Percentiles rank a stretch among this genome's conserved stretches.
Conservation (phyloP, 1,140 invertebrate species). For the Dreissena rostriformis region DNA sequence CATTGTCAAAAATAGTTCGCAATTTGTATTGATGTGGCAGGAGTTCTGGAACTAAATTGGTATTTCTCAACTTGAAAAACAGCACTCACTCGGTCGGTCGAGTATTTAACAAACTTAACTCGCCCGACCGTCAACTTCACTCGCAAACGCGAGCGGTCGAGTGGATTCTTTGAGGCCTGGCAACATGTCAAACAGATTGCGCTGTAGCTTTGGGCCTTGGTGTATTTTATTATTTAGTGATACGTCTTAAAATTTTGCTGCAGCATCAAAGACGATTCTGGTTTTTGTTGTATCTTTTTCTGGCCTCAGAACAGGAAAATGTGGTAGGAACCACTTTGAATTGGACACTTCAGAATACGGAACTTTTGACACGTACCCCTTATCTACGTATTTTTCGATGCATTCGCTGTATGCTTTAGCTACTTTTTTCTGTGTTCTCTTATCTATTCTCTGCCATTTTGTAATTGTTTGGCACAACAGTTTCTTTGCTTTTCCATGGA, state of each 20-base stretch:
- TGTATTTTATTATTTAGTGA: constrained; percentile 13
- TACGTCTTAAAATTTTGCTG: constrained; percentile 17
- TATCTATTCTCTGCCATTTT: constrained; percentile 12
- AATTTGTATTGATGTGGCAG: no score
- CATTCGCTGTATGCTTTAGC: constrained; percentile 4
- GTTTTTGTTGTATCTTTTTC: constrained; percentile 40
- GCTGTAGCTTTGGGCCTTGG: constrained; percentile 14
- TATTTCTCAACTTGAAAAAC: no score
- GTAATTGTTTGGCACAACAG: constrained; percentile 3
- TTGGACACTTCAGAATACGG: neutral
- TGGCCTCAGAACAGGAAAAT: constrained; percentile 41
- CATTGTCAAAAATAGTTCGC: no score
- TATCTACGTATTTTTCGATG: neutral
- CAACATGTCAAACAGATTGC: constrained; percentile 18
- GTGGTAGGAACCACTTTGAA: constrained; percentile 49
- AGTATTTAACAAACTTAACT: no score
- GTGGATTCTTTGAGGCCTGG: no score
- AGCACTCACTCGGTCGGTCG: no score
- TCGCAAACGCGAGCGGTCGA: no score
- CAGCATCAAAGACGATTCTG: constrained; percentile 20
- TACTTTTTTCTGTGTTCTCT: constrained; percentile 11
- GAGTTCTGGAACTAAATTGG: no score
- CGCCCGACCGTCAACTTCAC: no score
- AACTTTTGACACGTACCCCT: constrained; percentile 6
- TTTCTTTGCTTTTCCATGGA: constrained; percentile 26